phyloP scores from a whole-genome alignment of 2,797 vertebrate species.

The Pteronotus mesoamericanus region DNA sequence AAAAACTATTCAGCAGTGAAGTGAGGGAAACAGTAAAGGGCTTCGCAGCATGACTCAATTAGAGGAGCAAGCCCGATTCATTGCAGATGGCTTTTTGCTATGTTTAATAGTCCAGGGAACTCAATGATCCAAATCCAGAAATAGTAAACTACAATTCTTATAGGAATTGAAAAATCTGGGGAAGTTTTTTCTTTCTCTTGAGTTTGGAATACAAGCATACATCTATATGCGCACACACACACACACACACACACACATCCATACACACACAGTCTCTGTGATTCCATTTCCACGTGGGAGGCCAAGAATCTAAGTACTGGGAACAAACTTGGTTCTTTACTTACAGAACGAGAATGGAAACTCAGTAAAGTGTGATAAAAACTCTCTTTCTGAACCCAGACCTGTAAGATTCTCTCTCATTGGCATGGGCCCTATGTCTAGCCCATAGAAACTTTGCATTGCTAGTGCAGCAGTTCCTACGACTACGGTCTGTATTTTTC shows the following conservation, averaged over 20 bases:
- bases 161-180: slow-evolving; percentile 76
- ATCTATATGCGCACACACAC: not conserved
- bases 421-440: not conserved
- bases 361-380: slow-evolving; percentile 52
- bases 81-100: slow-evolving; percentile 86
- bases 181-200: slow-evolving; percentile 60
- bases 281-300: slow-evolving; percentile 63
- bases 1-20: slow-evolving; percentile 80
- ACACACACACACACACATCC: slow-evolving; percentile 41
- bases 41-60: slow-evolving; percentile 81
- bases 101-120: slow-evolving; percentile 85
- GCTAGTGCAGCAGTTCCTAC: not conserved
- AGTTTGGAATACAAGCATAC: slow-evolving; percentile 58
- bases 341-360: slow-evolving; percentile 66
- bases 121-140: slow-evolving; percentile 77
- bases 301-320: slow-evolving; percentile 66
- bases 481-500: not conserved
- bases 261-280: slow-evolving; percentile 63
- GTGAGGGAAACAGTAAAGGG: slow-evolving; percentile 79
- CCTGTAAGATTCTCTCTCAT: not conserved
- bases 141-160: slow-evolving; percentile 76
- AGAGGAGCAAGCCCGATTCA: slow-evolving; percentile 84
- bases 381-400: slow-evolving; percentile 5
- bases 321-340: slow-evolving; percentile 63
- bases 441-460: not conserved